phyloP scores from a whole-genome alignment of 2,797 vertebrate species.

The Uromys caudimaculatus region DNA sequence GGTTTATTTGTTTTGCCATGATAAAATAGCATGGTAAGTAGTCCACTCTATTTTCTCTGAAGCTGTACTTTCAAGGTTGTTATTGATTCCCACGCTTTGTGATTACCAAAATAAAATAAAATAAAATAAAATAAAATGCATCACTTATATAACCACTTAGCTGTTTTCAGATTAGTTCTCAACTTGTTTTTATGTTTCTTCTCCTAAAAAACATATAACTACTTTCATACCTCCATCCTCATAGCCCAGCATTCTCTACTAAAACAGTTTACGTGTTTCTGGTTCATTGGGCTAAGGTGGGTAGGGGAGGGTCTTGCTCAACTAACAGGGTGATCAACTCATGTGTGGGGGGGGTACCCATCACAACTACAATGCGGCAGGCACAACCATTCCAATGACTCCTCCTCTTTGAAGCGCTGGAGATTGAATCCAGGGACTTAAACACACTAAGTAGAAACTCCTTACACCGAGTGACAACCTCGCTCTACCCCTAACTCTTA shows the following conservation, averaged over 20 bases:
- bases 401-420: not conserved
- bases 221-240: not conserved
- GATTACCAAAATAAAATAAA: not conserved
- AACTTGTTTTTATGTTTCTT: slow-evolving; percentile 7
- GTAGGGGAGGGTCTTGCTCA: not conserved
- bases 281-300: not conserved
- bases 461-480: not conserved
- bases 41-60: not conserved
- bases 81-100: not conserved
- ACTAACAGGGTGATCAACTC: not conserved
- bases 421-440: not conserved
- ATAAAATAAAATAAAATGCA: not conserved
- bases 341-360: not conserved
- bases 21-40: not conserved
- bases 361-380: not conserved
- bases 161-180: slow-evolving; percentile 35
- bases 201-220: not conserved
- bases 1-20: not conserved
- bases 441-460: not conserved
- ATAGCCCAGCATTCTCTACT: not conserved
- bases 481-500: not conserved
- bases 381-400: not conserved
- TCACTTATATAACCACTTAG: not conserved
- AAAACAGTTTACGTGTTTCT: not conserved
- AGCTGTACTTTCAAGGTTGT: not conserved